A percentile compares a stretch with the other conserved stretches of the same genome.
Evolutionary conservation across 2,797 vertebrate genomes (phyloP).

Genomic region (Hirundo rustica): DNA sequence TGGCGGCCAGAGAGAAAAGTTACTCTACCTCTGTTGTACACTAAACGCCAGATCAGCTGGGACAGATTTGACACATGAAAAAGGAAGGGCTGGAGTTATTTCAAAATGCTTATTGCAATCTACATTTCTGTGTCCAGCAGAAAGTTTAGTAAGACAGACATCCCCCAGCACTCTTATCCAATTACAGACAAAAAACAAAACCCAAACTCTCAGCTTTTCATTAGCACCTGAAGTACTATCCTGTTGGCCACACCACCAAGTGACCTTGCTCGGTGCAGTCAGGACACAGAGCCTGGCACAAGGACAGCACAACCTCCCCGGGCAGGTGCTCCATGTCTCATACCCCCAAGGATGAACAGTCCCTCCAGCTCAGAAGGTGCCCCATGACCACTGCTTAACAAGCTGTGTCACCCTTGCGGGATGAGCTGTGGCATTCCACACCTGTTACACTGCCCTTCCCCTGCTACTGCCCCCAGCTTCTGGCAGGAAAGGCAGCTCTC

Average conservation of each 20-base stretch:
- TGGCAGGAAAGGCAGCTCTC: background rate
- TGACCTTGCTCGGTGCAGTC: background rate
- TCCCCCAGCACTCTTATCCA: background rate
- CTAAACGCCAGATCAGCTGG: background rate
- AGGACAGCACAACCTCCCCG: background rate
- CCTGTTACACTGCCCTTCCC: background rate
- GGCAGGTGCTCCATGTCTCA: background rate
- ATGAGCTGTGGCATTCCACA: background rate
- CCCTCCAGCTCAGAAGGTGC: background rate
- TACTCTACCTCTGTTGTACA: background rate
- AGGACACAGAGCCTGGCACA: background rate
- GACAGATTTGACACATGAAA: background rate
- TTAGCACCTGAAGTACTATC: background rate
- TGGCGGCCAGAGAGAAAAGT: background rate
- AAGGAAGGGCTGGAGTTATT: background rate
- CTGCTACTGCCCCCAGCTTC: background rate
- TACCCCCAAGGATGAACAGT: background rate
- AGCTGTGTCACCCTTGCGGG: background rate
- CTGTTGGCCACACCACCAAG: background rate
- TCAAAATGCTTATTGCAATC: background rate
- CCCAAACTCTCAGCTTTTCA: background rate
- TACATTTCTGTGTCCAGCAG: background rate
- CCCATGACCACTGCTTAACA: background rate
- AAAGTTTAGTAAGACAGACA: background rate
- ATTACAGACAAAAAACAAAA: background rate